These are phyloP conservation scores for Callithrix jacchus DNA, from an alignment of 2,113 vertebrate genomes.

Conservation along the genomic window DNA sequence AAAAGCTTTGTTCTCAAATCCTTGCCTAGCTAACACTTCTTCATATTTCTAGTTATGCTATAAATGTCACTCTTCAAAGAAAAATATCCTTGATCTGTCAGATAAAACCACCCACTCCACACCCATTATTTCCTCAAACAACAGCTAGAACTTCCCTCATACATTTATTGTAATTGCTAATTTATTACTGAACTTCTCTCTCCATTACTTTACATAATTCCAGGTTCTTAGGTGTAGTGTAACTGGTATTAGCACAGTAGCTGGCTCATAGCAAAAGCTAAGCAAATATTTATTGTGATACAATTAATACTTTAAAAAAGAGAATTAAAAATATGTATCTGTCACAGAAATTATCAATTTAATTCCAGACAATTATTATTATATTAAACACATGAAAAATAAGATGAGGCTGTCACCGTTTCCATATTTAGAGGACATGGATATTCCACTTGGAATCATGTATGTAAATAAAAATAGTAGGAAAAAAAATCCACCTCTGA, in stretches of 20 bases:
- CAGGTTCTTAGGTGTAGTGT: neutral
- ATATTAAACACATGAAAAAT: neutral
- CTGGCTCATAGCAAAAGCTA: neutral
- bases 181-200: neutral
- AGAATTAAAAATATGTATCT: constrained; percentile 9
- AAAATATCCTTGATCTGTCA: neutral
- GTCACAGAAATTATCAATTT: neutral
- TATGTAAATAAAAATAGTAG: neutral
- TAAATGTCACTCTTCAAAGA: neutral
- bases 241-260: neutral
- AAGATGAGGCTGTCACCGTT: neutral
- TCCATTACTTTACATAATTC: neutral
- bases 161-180: neutral
- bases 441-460: neutral
- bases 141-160: neutral
- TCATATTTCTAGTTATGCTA: neutral
- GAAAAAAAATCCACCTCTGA: neutral
- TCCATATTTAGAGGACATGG: neutral
- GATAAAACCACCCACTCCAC: neutral
- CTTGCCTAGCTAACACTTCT: neutral
- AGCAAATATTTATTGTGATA: neutral
- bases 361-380: neutral
- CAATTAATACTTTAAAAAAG: neutral
- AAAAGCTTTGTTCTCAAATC: neutral
- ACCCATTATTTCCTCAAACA: neutral